A percentile compares a stretch with the other conserved stretches of the same genome.
Evolutionary conservation across 2,113 vertebrate species (phyloP).

Genomic region (Chrysemys picta): DNA sequence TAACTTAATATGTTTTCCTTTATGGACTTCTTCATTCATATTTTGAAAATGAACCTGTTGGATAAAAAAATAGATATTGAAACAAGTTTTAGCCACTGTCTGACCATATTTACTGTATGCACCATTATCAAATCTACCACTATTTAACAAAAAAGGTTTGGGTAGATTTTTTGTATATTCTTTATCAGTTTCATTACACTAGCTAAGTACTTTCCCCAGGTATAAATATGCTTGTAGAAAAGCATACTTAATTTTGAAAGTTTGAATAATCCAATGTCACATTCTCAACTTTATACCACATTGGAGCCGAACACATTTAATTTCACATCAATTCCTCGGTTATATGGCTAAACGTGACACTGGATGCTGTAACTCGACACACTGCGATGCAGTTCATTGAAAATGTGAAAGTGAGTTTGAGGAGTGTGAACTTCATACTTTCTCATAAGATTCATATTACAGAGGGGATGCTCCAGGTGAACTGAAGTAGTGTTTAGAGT

Average conservation of each 20-base stretch:
- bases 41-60: not conserved
- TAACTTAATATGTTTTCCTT: not conserved
- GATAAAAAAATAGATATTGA: not conserved
- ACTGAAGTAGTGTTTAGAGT: not conserved
- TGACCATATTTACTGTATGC: not conserved
- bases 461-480: not conserved
- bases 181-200: not conserved
- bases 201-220: not conserved
- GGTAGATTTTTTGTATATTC: not conserved
- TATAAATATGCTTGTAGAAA: not conserved
- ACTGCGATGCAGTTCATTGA: not conserved
- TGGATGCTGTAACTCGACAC: not conserved
- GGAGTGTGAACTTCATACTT: not conserved
- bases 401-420: not conserved
- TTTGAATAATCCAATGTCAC: too few species aligned
- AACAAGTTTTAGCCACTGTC: not conserved
- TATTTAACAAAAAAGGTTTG: not conserved
- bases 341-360: not conserved
- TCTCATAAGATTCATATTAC: not conserved
- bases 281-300: not conserved
- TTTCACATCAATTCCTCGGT: not conserved
- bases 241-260: not conserved
- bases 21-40: not conserved
- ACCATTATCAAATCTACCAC: not conserved
- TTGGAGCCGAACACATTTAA: not conserved